These are phyloP conservation scores for Dendrocincla fuliginosa DNA, from an alignment of 2,797 vertebrate genomes.

Conservation along the genomic window DNA sequence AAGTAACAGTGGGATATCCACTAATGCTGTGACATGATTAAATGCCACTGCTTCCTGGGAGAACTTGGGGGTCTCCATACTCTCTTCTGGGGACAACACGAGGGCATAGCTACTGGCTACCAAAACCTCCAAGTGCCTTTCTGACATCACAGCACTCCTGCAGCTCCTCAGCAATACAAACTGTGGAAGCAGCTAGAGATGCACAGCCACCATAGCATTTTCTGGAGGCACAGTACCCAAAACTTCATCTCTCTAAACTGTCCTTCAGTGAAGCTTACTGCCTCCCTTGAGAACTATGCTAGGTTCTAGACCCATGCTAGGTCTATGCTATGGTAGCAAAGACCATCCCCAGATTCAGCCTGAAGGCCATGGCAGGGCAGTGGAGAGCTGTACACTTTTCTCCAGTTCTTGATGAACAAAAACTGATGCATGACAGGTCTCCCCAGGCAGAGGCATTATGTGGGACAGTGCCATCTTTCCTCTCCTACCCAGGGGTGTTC, in stretches of 20 bases:
- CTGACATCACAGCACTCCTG: not conserved
- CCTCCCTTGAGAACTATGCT: not conserved
- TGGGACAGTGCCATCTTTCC: not conserved
- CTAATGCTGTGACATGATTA: not conserved
- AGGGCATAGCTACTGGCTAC: not conserved
- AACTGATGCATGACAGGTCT: not conserved
- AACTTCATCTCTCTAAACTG: not conserved
- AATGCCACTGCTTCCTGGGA: not conserved
- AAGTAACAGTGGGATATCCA: not conserved
- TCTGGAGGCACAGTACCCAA: not conserved
- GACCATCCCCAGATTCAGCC: not conserved
- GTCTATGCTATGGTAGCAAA: not conserved
- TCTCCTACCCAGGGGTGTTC: rapidly evolving
- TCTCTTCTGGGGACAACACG: not conserved
- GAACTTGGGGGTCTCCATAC: not conserved
- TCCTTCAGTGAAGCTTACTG: not conserved
- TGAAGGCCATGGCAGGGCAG: not conserved
- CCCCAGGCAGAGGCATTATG: not conserved
- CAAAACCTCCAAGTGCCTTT: not conserved
- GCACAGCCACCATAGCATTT: not conserved
- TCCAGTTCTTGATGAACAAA: not conserved
- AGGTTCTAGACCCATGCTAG: too few relatives aligned
- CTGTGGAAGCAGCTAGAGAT: not conserved
- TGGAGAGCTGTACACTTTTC: not conserved
- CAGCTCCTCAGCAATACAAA: not conserved